Evolutionary conservation across 2,797 vertebrate species (phyloP), one percentile per base, ranked within the genome.

Genomic region (Fistularia commersonii): DNA sequence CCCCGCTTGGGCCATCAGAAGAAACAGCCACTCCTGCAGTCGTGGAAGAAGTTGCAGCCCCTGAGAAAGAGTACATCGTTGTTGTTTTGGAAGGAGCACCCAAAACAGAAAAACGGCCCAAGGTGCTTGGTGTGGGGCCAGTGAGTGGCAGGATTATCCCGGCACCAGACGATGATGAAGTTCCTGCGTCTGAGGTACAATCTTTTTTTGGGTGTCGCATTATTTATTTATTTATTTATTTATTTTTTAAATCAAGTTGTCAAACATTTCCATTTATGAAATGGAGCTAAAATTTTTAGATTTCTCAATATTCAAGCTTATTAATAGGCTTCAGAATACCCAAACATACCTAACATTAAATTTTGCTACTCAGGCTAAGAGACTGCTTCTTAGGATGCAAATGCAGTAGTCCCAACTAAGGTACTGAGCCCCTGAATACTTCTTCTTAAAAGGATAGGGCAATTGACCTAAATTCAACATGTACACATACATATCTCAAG

Each of bases 71-170:
- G 57, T 89, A 83, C 58, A 75, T 90, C 32, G 76, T 90, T 38
- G 85, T 91, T 41, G 66, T 90, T 49, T 69, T 90, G 58, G 89
- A 91, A 47, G 89, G 88, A 65, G 45, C 72, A 14, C 71, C 86
- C 3, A 84, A 82, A 69, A 32, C 57, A 12, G 84, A 88, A 1
- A 88, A 84, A 41, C 80, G 68, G 38, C 78, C 79, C 31, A 89
- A 67, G 68, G 87, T 91, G 11, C 74, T 91, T 1, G 88, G 85
- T 44, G 75, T 90, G 23, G 83, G 77, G 5, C 63, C 80, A 8
- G 47, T 87, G 69, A 86, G 61, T 1, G 85, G 87, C 31, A 84
- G 79, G 63, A 47, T 87, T 52, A 88, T 88, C 61, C 76, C 84
- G 48, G 72, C 66, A 45, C 79, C 77, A 69, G 86, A 87, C 11